A percentile compares a stretch with the other conserved stretches of the same genome.
Evolutionary conservation across 2,888 invertebrate species (phyloP).

Genomic region (Eugnorisma glareosa): DNA sequence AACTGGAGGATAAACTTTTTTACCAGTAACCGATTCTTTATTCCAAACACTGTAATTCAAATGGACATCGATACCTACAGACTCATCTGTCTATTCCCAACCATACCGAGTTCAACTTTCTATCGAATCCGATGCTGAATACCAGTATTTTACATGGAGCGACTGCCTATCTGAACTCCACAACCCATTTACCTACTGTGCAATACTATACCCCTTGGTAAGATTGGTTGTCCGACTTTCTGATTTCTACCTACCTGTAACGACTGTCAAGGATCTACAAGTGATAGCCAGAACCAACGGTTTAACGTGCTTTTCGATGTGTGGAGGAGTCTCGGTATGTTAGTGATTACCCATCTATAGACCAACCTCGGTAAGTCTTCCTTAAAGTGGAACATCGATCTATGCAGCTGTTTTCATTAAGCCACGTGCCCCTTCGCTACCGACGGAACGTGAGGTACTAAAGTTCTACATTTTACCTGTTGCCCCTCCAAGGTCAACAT

Average conservation of each 20-base stretch:
- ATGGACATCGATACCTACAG: not conserved
- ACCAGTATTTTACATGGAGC: not conserved
- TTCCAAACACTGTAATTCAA: constrained; percentile 19
- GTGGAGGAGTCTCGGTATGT: not conserved
- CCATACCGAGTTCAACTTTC: not conserved
- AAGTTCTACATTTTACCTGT: constrained; percentile 47
- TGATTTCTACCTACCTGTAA: not conserved
- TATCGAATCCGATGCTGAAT: not conserved
- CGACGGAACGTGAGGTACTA: constrained; percentile 17
- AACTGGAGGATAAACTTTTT: constrained; percentile 5
- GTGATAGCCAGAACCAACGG: not conserved
- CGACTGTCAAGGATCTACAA: not conserved
- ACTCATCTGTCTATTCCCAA: not conserved
- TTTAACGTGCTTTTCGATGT: not conserved
- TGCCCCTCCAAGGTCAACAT: constrained; percentile 37
- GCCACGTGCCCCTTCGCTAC: too few species aligned
- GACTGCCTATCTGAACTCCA: not conserved
- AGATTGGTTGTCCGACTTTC: not conserved
- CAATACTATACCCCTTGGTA: not conserved
- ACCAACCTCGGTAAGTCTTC: not conserved
- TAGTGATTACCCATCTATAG: not conserved
- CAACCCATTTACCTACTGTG: not conserved
- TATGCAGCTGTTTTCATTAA: not conserved
- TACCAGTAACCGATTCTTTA: not conserved
- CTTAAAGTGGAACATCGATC: not conserved